A percentile compares a stretch with the other conserved stretches of the same genome.
phyloP scores from a whole-genome alignment of 2,797 vertebrate genomes.

The Mormyrops boulengeri region DNA sequence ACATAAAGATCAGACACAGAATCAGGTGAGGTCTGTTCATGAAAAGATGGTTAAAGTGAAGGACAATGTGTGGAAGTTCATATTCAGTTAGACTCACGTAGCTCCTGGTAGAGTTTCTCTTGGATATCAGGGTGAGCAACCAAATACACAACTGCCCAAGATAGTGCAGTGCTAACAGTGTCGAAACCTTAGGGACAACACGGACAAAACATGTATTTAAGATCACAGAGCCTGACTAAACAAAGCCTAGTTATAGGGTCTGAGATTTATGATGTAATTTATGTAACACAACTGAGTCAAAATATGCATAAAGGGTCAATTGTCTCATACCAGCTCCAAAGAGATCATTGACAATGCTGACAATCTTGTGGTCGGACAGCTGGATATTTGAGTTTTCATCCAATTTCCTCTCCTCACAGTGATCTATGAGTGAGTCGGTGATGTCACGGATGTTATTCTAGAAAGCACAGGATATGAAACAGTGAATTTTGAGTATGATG shows the following conservation, averaged over 20 bases:
- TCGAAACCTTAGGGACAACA: constrained; percentile 73
- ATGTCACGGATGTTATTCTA: constrained; percentile 83
- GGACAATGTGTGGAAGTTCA: background rate
- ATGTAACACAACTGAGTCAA: background rate
- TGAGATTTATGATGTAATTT: background rate
- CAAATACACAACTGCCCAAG: constrained; percentile 79
- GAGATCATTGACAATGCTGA: constrained; percentile 73
- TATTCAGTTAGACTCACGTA: constrained; percentile 64
- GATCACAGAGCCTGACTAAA: background rate
- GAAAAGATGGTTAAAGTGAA: background rate
- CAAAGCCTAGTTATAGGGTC: background rate
- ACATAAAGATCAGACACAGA: background rate
- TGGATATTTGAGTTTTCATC: constrained; percentile 66
- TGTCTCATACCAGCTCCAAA: constrained; percentile 63
- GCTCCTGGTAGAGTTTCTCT: constrained; percentile 71
- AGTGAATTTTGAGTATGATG: background rate
- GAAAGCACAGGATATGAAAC: constrained; percentile 18
- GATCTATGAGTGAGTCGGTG: constrained; percentile 83
- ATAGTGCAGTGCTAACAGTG: constrained; percentile 75
- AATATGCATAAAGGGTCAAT: background rate
- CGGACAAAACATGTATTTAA: background rate
- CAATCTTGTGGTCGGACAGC: constrained; percentile 70
- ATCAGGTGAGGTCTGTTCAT: background rate
- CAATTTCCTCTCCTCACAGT: constrained; percentile 71
- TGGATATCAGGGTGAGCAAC: constrained; percentile 72